Percentiles rank a stretch among this genome's conserved stretches.
phyloP scores from a whole-genome alignment of 2,797 vertebrate genomes.

The Gymnocypris eckloni region DNA sequence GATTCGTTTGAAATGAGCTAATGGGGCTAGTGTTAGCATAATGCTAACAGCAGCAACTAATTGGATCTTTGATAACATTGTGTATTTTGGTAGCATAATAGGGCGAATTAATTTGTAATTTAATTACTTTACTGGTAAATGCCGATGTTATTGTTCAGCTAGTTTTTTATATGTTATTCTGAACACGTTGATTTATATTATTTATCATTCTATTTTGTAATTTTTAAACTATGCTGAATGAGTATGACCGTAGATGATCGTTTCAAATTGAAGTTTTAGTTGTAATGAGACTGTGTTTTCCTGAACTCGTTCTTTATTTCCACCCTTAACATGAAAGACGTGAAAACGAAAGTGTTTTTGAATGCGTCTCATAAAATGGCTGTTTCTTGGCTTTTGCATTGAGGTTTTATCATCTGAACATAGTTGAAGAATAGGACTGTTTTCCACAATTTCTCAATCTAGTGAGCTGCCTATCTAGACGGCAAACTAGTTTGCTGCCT shows the following conservation, averaged over 20 bases:
- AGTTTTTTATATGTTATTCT: neutral
- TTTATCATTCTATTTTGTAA: neutral
- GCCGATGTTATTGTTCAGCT: neutral
- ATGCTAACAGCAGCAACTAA: constrained; percentile 8
- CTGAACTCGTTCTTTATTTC: neutral
- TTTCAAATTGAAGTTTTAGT: neutral
- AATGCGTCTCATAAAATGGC: neutral
- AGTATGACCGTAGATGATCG: too few species aligned
- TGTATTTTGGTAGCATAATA: neutral
- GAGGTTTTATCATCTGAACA: neutral
- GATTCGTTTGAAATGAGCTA: neutral
- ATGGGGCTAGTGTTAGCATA: constrained; percentile 31
- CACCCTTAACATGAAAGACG: neutral
- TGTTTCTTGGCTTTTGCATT: neutral
- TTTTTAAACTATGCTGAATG: neutral
- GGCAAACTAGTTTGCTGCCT: neutral
- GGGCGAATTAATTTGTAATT: neutral
- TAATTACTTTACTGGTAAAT: neutral
- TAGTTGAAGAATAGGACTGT: neutral
- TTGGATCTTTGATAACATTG: neutral
- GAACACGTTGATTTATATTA: neutral
- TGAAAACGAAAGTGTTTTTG: constrained; percentile 42
- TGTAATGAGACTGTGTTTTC: neutral
- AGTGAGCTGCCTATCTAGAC: neutral
- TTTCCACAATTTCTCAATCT: neutral